Base-by-base conservation (phyloP, 2,888 invertebrate species). In the Pterobdella sp. region DNA sequence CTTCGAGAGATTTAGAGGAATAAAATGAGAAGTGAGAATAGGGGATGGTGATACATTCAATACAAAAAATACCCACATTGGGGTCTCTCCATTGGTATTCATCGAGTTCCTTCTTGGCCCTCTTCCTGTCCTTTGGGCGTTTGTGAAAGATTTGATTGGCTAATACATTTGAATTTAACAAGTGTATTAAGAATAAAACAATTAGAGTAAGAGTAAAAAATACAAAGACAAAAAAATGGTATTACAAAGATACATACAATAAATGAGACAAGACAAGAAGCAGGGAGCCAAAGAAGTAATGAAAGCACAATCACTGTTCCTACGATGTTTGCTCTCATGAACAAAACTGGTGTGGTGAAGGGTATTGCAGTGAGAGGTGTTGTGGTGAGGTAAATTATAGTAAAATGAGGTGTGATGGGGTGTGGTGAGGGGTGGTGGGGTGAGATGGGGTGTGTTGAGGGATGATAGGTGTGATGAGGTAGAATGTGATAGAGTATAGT, bases 231-330 rank as follows among this genome's bases (percentile, higher is more conserved):
- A 64, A 29, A 26, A 64, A 64, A 64, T 22, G 26, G 10, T 29
- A 26, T 64, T 29, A 37, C n/a, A 1, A 49, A 31, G 2, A 14
- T 18, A 73, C 76, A 72, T 64, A 76, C 76, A 32, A 76, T 49
- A 35, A 73, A 93, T 74, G 84, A 85, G 75, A 87, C 83, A 14
- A 92, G 88, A 82, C 93, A 94, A 81, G 93, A 92, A 2, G 91
- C 91, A 0, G 95, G 95, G 79, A 96, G 91, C 96, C 96, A 97
- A 73, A 95, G 86, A 73, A 94, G 86, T n/a, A 94, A 90, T 18
- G 94, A 93, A 76, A 92, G 88, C 60, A 95, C 87, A 70, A 95
- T 91, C 32, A 94, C 92, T 2, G 93, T 91, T 74, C 94, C 93
- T 42, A 96, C 94, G 60, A 83, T 82, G 76, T 83, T 82, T 63